Evolutionary conservation across 2,888 invertebrate genomes (phyloP), one percentile per base, ranked within the genome.

Genomic region (Philereme vetulata): DNA sequence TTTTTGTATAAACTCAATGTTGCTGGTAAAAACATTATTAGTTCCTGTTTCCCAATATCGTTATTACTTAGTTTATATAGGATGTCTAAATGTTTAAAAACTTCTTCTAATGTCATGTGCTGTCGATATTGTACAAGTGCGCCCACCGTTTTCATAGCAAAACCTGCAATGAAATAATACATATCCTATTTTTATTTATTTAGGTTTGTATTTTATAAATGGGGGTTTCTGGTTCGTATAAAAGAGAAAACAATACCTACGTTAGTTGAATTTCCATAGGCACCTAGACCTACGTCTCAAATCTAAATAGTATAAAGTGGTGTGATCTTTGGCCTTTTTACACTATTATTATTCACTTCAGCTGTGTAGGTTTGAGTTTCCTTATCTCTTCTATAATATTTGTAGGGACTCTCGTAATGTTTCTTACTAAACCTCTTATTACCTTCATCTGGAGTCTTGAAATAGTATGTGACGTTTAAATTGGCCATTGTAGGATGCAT

Each of bases 21-120:
- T n/a, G 64, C 64, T n/a, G 82, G 81, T 10, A 89, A 71, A 60
- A 76, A 63, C 4, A 58, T 42, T 4, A 62, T 72, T 10, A 90
- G 64, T 70, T 86, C 86, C 10, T 52, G 60, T 75, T 79, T 84
- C 7, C 78, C 78, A 35, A 62, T 72, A 8, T 82, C 78, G 7
- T 67, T 65, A 32, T 64, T 75, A 60, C 85, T 85, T 51, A 81
- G 68, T 58, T 75, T 82, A n/a, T 76, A 62, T 38, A 90, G 66
- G 42, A 87, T 68, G 44, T 87, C 82, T 68, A 90, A 76, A 74
- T 88, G 78, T 54, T 71, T 72, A 44, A 82, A 74, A 53, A 89
- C 67, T 79, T 90, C 90, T 8, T 82, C 75, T 57, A 82, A 70
- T 21, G 86, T 85, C 86, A 90, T 86, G 56, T 81, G 75, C n/a